A percentile compares a stretch with the other conserved stretches of the same genome.
Evolutionary conservation across 2,888 invertebrate species (phyloP).

Genomic region (Cepaea hortensis): DNA sequence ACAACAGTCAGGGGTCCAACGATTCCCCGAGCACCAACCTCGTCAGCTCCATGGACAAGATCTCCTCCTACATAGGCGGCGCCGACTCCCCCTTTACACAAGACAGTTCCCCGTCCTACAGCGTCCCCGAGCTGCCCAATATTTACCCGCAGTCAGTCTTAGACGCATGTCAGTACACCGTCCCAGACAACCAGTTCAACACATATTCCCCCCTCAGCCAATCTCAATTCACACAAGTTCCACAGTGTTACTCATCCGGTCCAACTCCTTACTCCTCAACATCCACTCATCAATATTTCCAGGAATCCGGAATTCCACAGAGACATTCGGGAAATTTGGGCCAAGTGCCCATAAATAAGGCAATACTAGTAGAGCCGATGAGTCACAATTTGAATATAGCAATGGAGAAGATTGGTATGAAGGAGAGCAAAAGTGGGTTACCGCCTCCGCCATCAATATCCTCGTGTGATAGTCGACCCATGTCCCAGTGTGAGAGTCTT

Average conservation of each 20-base stretch:
- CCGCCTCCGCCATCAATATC: conserved; percentile 9
- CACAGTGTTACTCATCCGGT: conserved; percentile 4
- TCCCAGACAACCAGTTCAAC: conserved; percentile 49
- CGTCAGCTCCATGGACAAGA: conserved; percentile 64
- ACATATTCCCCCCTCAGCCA: conserved; percentile 38
- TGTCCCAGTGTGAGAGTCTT: conserved; percentile 61
- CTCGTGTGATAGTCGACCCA: conserved; percentile 49
- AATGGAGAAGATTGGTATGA: conserved; percentile 59
- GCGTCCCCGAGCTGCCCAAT: conserved; percentile 45
- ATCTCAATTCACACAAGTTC: conserved; percentile 17
- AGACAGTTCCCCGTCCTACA: conserved; percentile 51
- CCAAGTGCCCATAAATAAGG: conserved; percentile 52
- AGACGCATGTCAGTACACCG: conserved; percentile 50
- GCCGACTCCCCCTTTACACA: conserved; percentile 30
- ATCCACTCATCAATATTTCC: conserved; percentile 32
- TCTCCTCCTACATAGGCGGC: conserved; percentile 53
- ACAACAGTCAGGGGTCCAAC: conserved; percentile 51
- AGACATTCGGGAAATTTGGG: conserved; percentile 58
- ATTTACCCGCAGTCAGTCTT: conserved; percentile 33
- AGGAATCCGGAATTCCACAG: conserved; percentile 50
- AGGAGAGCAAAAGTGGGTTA: conserved; percentile 52
- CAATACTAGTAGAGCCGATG: conserved; percentile 61
- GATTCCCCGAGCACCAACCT: conserved; percentile 67
- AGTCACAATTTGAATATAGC: conserved; percentile 59
- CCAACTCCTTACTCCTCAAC: conserved; percentile 42